Evolutionary conservation across 2,797 vertebrate species (phyloP).

Genomic region (Enteromius anoplus): DNA sequence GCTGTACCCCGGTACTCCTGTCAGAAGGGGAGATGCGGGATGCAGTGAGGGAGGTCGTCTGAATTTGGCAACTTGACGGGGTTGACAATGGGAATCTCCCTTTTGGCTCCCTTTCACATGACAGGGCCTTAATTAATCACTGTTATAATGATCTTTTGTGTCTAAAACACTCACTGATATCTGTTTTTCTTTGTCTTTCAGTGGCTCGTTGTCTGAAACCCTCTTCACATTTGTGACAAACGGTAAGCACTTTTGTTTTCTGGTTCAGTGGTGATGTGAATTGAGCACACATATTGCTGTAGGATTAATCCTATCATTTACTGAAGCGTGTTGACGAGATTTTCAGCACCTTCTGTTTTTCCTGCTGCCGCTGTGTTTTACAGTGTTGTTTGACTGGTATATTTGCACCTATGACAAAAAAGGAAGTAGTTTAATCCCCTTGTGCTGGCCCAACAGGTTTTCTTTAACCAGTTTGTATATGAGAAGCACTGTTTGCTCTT

Average conservation of each 20-base stretch:
- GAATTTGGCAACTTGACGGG: conserved; percentile 36
- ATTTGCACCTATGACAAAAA: conserved; percentile 24
- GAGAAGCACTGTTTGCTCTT: conserved; percentile 36
- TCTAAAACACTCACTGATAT: conserved; percentile 52
- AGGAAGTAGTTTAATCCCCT: conserved; percentile 22
- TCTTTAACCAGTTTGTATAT: conserved; percentile 3
- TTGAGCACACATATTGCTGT: background rate
- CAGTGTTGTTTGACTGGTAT: conserved; percentile 28
- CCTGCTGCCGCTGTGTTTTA: conserved; percentile 24
- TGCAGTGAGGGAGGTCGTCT: conserved; percentile 26
- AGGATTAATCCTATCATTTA: conserved; percentile 31
- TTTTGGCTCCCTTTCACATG: conserved; percentile 58
- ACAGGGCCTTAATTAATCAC: conserved; percentile 64
- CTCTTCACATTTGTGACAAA: conserved; percentile 81
- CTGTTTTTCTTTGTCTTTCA: conserved; percentile 71
- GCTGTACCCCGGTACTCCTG: conserved; percentile 40
- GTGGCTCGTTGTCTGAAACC: conserved; percentile 84
- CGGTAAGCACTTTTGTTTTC: conserved; percentile 74
- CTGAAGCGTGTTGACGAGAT: conserved; percentile 19
- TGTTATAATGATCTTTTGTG: conserved; percentile 58
- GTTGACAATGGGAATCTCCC: conserved; percentile 40
- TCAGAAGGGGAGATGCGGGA: background rate
- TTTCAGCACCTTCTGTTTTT: conserved; percentile 19
- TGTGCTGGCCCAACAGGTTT: background rate
- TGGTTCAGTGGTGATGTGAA: conserved; percentile 9